Base-by-base conservation (phyloP, 1,140 invertebrate species). In the Temnothorax curvispinosus region DNA sequence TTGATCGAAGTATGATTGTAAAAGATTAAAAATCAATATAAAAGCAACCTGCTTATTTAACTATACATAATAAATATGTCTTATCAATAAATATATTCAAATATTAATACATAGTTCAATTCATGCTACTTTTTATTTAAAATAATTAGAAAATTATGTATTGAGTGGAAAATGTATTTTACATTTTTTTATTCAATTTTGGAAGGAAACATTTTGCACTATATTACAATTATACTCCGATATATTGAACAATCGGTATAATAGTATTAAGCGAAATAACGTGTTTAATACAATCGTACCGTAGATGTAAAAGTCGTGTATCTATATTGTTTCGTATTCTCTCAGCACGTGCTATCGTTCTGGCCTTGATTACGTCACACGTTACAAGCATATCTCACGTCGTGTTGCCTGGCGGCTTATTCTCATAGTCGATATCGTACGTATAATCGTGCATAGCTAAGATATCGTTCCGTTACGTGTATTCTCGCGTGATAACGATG, bases 321-420 rank as follows among this genome's bases (percentile, higher is more conserved):
- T 50, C 21, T 84, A 5, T 47, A 52, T 71, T 21, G 54, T 74
- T 74, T 82, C n/a, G 27, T 71, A 82, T 82, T 82, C 69, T 84
- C 69, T 1, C 54, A 84, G 32, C 44, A 84, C 69, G 41, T 84
- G 54, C 56, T 60, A 75, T 60, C 69, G 54, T 18, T 21, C 54
- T 75, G 69, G 41, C 80, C 80, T 84, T 84, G 80, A 60, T 84
- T 84, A 74, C 69, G 69, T 84, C 80, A 84, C 41, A 35, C 27
- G 69, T 72, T 58, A 47, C 41, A 75, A 3, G n/a, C 80, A 18
- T 41, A 62, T 62, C 54, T 84, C 69, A 62, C 80, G 32, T 56
- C 18, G 77, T 21, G 44, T 58, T 75, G 80, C 41, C 27, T 60
- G 18, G 32, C 13, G 21, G 15, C 58, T 72, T 75, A 50, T 75